Percentiles rank a stretch among this genome's conserved stretches.
These are phyloP conservation scores for Acanthaster planci DNA, from an alignment of 35 echinoderm and acorn worm species.

Conservation along the genomic window DNA sequence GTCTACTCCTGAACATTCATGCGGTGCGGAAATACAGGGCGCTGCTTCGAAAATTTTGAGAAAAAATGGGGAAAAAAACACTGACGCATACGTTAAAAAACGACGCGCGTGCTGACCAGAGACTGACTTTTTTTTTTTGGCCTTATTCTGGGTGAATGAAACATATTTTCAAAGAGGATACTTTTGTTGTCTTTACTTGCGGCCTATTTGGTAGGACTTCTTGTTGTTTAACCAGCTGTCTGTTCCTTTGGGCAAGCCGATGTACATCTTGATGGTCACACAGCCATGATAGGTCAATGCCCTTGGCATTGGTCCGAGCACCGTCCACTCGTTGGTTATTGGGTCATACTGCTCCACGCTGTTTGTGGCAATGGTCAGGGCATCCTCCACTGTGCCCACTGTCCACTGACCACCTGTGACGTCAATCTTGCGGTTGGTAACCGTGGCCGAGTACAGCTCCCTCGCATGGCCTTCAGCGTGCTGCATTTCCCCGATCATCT, in stretches of 20 bases:
- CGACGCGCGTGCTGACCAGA: no score
- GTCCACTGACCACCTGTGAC: conserved; percentile 94
- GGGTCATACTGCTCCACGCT: conserved; percentile 99
- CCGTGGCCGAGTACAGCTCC: conserved; percentile 93
- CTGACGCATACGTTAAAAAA: no score
- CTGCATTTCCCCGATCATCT: conserved; percentile 73
- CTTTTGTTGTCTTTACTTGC: not conserved
- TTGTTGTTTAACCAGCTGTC: conserved; percentile 33
- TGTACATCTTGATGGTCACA: conserved; percentile 95
- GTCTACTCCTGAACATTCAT: no score
- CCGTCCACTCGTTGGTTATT: conserved; percentile 89
- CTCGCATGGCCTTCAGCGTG: conserved; percentile 92
- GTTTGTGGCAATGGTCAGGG: conserved; percentile 92
- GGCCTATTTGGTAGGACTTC: not conserved
- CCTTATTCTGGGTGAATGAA: no score
- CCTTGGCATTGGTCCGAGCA: conserved; percentile 85
- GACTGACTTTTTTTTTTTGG: no score
- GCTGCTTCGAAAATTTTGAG: no score
- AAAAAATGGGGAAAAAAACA: no score
- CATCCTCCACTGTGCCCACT: conserved; percentile 82
- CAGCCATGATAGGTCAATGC: conserved; percentile 90
- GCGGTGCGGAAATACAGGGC: no score
- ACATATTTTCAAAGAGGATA: no score
- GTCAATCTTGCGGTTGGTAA: conserved; percentile 91
- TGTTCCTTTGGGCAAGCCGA: conserved; percentile 73